These are phyloP conservation scores for Hypotaenidia philippensis DNA, from an alignment of 2,797 vertebrate genomes.

Conservation along the genomic window DNA sequence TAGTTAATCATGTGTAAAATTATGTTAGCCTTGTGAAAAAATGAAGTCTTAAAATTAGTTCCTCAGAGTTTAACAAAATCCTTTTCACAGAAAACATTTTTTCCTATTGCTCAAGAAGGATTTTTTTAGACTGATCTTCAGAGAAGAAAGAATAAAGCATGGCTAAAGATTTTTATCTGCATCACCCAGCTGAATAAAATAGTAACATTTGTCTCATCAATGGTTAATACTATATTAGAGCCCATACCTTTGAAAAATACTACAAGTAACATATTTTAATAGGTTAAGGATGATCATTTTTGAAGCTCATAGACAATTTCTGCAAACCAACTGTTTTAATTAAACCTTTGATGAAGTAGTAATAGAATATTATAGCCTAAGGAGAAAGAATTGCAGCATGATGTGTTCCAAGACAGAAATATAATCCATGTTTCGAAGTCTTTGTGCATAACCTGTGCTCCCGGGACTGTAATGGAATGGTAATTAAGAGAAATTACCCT, in stretches of 20 bases:
- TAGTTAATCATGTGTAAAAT: not conserved
- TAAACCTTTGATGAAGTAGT: conserved; percentile 47
- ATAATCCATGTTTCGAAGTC: conserved; percentile 29
- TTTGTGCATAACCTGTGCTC: conserved; percentile 27
- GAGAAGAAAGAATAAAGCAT: not conserved
- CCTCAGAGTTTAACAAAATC: not conserved
- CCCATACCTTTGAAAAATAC: not conserved
- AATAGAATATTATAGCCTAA: conserved; percentile 39
- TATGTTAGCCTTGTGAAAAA: not conserved
- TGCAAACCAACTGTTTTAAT: conserved; percentile 50
- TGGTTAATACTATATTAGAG: not conserved
- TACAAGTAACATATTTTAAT: not conserved
- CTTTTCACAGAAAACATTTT: not conserved
- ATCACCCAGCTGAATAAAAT: not conserved
- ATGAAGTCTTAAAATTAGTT: not conserved
- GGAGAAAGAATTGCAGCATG: conserved; percentile 35
- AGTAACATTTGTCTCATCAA: not conserved
- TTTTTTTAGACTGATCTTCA: not conserved
- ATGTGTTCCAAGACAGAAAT: conserved; percentile 38
- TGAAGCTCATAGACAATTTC: not conserved
- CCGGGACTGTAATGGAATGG: not conserved
- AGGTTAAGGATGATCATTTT: not conserved
- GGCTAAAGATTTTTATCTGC: not conserved
- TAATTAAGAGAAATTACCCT: conserved; percentile 62
- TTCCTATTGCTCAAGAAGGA: not conserved